Percentiles rank a stretch among this genome's conserved stretches.
Conservation (phyloP, 2,797 vertebrate genomes). For the Melanotaenia pygmaea region DNA sequence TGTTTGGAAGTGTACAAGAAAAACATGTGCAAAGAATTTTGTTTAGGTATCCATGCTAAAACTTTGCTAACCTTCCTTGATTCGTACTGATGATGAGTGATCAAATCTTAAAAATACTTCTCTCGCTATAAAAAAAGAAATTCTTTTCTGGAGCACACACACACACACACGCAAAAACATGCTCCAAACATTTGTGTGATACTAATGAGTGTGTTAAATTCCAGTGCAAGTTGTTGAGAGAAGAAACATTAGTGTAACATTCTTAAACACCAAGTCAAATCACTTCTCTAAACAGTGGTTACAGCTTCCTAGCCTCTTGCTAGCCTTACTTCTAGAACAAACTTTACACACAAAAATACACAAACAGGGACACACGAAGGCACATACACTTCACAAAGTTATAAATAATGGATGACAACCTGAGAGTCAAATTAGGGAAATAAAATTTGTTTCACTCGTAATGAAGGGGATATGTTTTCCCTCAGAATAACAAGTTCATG, state of each 20-base stretch:
- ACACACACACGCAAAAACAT: constrained; percentile 30
- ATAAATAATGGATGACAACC: constrained; percentile 78
- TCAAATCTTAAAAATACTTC: neutral
- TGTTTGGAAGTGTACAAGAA: constrained; percentile 4
- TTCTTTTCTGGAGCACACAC: constrained; percentile 24
- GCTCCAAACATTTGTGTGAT: constrained; percentile 49
- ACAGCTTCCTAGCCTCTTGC: constrained; percentile 30
- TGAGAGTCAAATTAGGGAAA: constrained; percentile 80
- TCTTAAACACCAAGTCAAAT: constrained; percentile 62
- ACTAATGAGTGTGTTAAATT: constrained; percentile 67
- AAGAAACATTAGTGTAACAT: constrained; percentile 58
- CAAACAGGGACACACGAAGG: neutral
- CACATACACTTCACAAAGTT: constrained; percentile 44
- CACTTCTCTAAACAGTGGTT: constrained; percentile 66
- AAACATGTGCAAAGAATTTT: neutral
- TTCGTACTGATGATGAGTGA: constrained; percentile 1
- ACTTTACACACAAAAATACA: constrained; percentile 50
- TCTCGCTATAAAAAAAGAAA: constrained; percentile 19
- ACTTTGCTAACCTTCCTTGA: neutral
- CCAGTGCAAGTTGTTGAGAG: constrained; percentile 76
- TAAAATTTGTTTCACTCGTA: constrained; percentile 75
- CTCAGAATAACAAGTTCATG: constrained; percentile 72
- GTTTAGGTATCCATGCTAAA: constrained; percentile 3
- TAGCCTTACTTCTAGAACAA: constrained; percentile 22
- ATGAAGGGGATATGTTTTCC: constrained; percentile 79